Evolutionary conservation across 2,888 invertebrate species (phyloP).

Genomic region (Nomada lathburiana): DNA sequence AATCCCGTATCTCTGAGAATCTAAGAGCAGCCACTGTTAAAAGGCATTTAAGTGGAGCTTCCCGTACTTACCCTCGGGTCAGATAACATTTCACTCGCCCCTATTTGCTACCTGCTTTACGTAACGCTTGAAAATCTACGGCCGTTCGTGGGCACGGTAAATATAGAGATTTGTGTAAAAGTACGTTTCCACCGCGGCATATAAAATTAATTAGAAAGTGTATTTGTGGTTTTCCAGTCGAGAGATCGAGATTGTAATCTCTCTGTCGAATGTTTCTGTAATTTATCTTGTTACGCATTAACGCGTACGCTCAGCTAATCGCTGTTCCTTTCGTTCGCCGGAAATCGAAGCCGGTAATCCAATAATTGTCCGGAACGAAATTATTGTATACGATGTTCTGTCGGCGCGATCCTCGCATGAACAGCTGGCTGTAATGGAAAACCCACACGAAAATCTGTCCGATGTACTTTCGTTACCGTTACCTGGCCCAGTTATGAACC

Average conservation of each 20-base stretch:
- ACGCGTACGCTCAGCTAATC: not conserved
- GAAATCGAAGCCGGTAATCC: slow-evolving; percentile 22
- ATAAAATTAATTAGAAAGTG: slow-evolving; percentile 46
- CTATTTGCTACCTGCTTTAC: not conserved
- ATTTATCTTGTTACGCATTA: slow-evolving; percentile 32
- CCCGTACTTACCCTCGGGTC: not conserved
- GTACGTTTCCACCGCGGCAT: slow-evolving; percentile 1
- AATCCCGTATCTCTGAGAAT: slow-evolving; percentile 16
- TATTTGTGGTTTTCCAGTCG: slow-evolving; percentile 15
- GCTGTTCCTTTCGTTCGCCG: slow-evolving; percentile 19
- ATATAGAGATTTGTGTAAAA: not conserved
- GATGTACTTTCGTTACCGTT: slow-evolving; percentile 43
- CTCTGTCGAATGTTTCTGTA: slow-evolving; percentile 38
- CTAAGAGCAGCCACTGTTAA: not conserved
- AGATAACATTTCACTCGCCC: not conserved
- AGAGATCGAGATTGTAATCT: slow-evolving; percentile 21
- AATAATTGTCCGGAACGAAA: slow-evolving; percentile 33
- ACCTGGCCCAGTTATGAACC: slow-evolving; percentile 11
- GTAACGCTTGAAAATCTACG: slow-evolving; percentile 10
- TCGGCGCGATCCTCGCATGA: slow-evolving; percentile 21
- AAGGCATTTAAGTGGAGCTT: not conserved
- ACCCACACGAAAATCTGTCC: not conserved
- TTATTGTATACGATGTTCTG: slow-evolving; percentile 25
- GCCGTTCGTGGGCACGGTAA: not conserved
- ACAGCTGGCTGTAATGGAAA: not conserved